Conservation (phyloP, 2,113 vertebrate species). For the Ursus arctos region DNA sequence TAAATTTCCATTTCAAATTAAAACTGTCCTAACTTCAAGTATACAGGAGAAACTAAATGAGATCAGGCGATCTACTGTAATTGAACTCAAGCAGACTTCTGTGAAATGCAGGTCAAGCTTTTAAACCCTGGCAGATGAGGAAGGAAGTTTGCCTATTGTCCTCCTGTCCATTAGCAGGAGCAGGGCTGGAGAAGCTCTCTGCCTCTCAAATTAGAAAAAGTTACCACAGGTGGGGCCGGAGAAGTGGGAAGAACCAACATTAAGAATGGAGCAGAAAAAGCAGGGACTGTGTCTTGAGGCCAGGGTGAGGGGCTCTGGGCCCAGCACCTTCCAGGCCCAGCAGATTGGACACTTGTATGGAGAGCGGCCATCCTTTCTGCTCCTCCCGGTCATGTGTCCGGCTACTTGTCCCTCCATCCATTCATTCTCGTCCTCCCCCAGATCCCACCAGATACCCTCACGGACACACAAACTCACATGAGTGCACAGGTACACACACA, state of each 20-base stretch:
- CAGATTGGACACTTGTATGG: background rate
- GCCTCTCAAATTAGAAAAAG: background rate
- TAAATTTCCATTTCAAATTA: conserved; percentile 84
- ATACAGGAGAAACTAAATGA: conserved; percentile 78
- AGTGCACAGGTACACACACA: background rate
- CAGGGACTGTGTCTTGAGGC: background rate
- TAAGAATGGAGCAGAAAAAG: background rate
- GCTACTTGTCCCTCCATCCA: background rate
- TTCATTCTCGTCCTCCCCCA: background rate
- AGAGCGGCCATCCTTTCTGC: background rate
- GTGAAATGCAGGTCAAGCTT: conserved; percentile 53
- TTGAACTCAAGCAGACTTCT: conserved; percentile 63
- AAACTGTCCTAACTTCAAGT: conserved; percentile 77
- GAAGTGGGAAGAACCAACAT: background rate
- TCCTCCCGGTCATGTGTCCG: background rate
- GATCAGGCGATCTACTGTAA: conserved; percentile 68
- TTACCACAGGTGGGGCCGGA: background rate
- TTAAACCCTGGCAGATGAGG: background rate
- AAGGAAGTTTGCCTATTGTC: background rate
- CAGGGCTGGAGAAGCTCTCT: background rate
- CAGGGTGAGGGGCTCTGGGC: background rate
- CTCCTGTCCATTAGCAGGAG: background rate
- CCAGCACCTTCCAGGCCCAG: background rate
- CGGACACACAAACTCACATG: background rate
- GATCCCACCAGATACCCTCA: background rate